phyloP scores from a whole-genome alignment of 2,888 invertebrate species.

The Platycheirus rosarum region DNA sequence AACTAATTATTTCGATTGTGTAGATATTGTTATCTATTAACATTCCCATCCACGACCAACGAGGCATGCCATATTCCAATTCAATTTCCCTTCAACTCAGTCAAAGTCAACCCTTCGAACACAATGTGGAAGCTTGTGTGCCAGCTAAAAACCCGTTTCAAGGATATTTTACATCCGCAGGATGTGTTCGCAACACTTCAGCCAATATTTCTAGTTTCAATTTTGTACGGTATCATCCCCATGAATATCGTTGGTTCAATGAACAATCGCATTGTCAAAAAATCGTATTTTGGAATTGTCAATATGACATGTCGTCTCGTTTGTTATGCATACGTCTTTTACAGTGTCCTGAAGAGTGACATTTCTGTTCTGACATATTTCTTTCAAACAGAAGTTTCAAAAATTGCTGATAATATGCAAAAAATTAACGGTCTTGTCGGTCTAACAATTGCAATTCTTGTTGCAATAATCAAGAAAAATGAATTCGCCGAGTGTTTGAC shows the following conservation, averaged over 20 bases:
- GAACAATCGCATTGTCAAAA: conserved; percentile 75
- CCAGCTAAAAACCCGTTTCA: conserved; percentile 39
- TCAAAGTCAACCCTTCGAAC: background rate
- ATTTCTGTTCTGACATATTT: conserved; percentile 81
- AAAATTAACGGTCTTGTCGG: conserved; percentile 79
- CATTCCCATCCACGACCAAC: background rate
- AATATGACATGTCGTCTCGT: conserved; percentile 78
- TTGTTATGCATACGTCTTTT: conserved; percentile 78
- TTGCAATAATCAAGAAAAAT: conserved; percentile 8
- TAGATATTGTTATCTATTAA: no score
- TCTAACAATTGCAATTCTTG: background rate
- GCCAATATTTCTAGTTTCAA: conserved; percentile 78
- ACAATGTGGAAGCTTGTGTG: conserved; percentile 35
- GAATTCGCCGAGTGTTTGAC: conserved; percentile 55
- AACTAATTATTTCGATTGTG: no score
- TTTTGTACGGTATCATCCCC: conserved; percentile 79
- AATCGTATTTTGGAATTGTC: conserved; percentile 77
- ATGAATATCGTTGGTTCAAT: conserved; percentile 76
- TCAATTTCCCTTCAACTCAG: background rate
- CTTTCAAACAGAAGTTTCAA: conserved; percentile 80
- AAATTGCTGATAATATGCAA: conserved; percentile 80
- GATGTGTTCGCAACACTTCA: conserved; percentile 80
- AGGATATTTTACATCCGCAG: conserved; percentile 77
- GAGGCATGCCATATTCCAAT: background rate
- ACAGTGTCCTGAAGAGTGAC: conserved; percentile 76